A percentile compares a stretch with the other conserved stretches of the same genome.
These are phyloP conservation scores for Chunga burmeisteri DNA, from an alignment of 2,113 vertebrate genomes.

Conservation along the genomic window DNA sequence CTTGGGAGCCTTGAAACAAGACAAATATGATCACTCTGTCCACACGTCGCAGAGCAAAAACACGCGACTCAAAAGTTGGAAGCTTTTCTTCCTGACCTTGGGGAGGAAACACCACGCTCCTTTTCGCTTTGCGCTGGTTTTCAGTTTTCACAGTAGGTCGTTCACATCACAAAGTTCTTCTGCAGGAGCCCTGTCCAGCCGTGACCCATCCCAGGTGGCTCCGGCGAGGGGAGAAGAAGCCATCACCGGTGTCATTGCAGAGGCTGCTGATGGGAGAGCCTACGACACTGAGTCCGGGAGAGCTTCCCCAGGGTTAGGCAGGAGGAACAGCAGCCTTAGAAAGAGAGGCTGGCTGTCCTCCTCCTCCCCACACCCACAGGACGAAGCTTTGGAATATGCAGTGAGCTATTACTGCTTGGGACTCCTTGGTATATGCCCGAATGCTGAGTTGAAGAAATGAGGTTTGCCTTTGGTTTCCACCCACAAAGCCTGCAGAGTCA, in stretches of 20 bases:
- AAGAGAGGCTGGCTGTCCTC: not conserved
- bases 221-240: not conserved
- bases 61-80: not conserved
- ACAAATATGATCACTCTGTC: not conserved
- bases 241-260: not conserved
- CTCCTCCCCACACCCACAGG: not conserved
- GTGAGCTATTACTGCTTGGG: not conserved
- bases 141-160: not conserved
- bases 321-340: not conserved
- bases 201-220: not conserved
- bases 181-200: not conserved
- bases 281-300: not conserved
- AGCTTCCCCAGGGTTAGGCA: not conserved
- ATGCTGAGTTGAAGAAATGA: not conserved
- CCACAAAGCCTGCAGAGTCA: not conserved
- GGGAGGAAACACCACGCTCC: not conserved
- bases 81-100: not conserved
- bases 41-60: not conserved
- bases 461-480: not conserved
- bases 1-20: not conserved
- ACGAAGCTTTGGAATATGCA: not conserved
- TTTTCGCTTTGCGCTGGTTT: not conserved
- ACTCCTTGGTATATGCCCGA: not conserved
- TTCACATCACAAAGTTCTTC: not conserved
- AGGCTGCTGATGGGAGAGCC: not conserved